Conservation (phyloP, 2,888 invertebrate genomes). For the Melinaea marsaeus region DNA sequence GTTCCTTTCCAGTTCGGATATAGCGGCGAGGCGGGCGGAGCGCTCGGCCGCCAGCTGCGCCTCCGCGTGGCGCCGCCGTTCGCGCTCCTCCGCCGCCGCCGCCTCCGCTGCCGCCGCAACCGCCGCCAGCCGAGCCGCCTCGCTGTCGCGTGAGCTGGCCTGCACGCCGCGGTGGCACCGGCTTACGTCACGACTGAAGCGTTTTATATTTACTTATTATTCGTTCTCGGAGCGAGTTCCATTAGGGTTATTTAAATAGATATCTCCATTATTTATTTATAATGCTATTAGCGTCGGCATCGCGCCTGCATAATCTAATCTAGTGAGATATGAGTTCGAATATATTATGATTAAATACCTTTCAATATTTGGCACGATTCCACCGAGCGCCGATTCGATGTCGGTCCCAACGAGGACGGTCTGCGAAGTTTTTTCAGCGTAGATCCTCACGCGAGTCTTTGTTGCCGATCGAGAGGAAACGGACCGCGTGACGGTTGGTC, state of each 20-base stretch:
- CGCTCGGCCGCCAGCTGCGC: conserved; percentile 82
- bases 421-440: conserved; percentile 87
- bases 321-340: background rate
- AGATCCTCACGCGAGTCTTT: conserved; percentile 80
- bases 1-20: conserved; percentile 85
- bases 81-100: conserved; percentile 80
- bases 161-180: conserved; percentile 80
- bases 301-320: background rate
- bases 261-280: background rate
- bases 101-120: conserved; percentile 78
- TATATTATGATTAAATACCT: conserved; percentile 45
- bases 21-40: conserved; percentile 84
- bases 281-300: background rate
- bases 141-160: conserved; percentile 81
- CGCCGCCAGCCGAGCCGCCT: conserved; percentile 79
- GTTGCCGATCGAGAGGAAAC: conserved; percentile 60
- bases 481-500: conserved; percentile 64
- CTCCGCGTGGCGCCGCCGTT: conserved; percentile 77
- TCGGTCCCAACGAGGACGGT: conserved; percentile 86
- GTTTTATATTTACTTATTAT: no score
- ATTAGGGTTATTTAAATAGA: no score
- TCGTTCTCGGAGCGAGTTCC: no score
- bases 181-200: conserved; percentile 45
- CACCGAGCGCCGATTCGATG: conserved; percentile 84
- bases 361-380: conserved; percentile 72